phyloP scores from a whole-genome alignment of 2,113 vertebrate genomes.

The Clinocottus analis region DNA sequence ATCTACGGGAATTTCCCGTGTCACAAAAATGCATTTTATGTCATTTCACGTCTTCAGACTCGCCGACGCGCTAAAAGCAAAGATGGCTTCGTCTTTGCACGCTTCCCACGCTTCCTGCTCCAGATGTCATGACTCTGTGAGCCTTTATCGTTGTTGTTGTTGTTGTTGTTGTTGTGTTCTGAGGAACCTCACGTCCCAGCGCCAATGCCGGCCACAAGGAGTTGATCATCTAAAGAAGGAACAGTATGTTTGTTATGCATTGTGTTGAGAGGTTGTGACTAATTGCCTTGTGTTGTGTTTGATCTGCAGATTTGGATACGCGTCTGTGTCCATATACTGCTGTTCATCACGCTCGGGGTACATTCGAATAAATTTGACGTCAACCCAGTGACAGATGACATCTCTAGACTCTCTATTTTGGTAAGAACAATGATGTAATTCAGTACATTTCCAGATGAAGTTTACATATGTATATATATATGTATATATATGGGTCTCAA shows the following conservation, averaged over 20 bases:
- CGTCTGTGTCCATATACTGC: conserved; percentile 85
- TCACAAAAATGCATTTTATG: too few relatives aligned
- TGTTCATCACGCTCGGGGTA: conserved; percentile 82
- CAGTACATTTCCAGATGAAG: background rate
- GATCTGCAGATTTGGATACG: conserved; percentile 85
- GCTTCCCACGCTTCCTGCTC: too few relatives aligned
- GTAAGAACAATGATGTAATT: conserved; percentile 69
- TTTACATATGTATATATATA: too few relatives aligned
- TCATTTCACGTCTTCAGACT: too few relatives aligned
- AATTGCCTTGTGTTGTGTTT: conserved; percentile 25
- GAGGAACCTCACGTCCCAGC: background rate
- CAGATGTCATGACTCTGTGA: background rate
- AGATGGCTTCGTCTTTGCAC: background rate
- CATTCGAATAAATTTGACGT: conserved; percentile 81
- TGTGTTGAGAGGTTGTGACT: background rate
- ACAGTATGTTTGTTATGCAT: background rate
- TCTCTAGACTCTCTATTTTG: conserved; percentile 79
- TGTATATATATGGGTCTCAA: too few relatives aligned
- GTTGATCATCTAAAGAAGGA: background rate
- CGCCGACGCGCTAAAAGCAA: too few relatives aligned
- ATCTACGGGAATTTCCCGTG: too few relatives aligned
- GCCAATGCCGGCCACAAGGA: background rate
- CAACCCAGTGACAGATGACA: conserved; percentile 86
- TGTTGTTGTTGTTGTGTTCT: background rate
- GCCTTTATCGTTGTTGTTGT: background rate